These are phyloP conservation scores for Tragopan temminckii DNA, from an alignment of 2,797 vertebrate species.

Conservation along the genomic window DNA sequence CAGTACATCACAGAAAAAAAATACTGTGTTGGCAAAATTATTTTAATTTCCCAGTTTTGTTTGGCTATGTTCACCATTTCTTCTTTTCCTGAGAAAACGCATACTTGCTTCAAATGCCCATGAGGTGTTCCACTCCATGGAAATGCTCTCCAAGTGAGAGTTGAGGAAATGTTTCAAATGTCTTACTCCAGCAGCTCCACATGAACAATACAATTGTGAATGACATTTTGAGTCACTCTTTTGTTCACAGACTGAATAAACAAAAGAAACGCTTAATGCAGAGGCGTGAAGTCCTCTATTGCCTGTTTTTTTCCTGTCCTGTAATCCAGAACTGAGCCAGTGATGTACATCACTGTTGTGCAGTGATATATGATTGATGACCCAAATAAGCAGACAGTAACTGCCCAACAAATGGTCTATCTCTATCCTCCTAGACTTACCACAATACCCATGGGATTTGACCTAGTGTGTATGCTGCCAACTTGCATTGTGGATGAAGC, in stretches of 20 bases:
- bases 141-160: neutral
- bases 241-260: neutral
- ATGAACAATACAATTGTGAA: neutral
- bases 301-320: neutral
- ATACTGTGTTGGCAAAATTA: neutral
- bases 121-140: neutral
- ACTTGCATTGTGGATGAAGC: rapidly evolving
- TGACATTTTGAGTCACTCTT: neutral
- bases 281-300: neutral
- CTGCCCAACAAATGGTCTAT: neutral
- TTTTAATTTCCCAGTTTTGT: neutral
- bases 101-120: neutral
- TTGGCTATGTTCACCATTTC: neutral
- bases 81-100: neutral
- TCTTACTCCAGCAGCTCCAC: neutral
- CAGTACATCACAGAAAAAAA: neutral
- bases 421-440: neutral
- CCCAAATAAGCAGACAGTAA: neutral
- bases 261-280: neutral
- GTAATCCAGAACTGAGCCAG: rapidly evolving
- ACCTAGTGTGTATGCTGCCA: rapidly evolving
- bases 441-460: neutral
- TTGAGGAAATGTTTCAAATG: neutral
- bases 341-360: rapidly evolving
- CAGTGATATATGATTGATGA: rapidly evolving